Evolutionary conservation across 92 coral and sea anemone genomes (phyloP).

Genomic region (Epizoanthus illoricatus): DNA sequence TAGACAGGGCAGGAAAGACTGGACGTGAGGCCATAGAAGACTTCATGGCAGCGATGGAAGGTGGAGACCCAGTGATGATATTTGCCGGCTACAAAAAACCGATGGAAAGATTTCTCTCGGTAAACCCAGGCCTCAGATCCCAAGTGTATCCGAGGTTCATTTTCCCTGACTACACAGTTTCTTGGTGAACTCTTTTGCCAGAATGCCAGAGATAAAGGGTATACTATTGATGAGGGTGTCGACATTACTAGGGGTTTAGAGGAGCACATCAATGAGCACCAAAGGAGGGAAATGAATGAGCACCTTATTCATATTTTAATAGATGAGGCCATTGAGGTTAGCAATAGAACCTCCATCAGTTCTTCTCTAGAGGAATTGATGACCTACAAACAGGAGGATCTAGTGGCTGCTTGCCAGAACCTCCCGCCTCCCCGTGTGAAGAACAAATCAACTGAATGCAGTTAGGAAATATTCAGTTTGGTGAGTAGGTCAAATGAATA

Average conservation of each 20-base stretch:
- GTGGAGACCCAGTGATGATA: constrained; percentile 12
- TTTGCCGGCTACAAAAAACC: not conserved
- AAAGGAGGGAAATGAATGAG: constrained; percentile 12
- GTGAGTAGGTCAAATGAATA: too few relatives aligned
- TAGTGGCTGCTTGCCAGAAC: not conserved
- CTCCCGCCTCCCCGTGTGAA: not conserved
- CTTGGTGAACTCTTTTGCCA: not conserved
- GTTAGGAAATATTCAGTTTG: too few relatives aligned
- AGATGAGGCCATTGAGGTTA: not conserved
- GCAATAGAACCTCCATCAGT: constrained; percentile 1
- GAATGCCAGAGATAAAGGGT: not conserved
- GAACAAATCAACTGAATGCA: not conserved
- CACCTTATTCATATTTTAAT: not conserved
- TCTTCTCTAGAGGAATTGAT: not conserved
- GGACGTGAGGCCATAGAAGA: constrained; percentile 19
- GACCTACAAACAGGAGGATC: not conserved
- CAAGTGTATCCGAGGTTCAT: not conserved
- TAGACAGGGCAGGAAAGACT: constrained; percentile 5
- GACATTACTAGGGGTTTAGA: not conserved
- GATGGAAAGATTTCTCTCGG: not conserved
- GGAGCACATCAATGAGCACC: not conserved
- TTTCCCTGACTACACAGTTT: not conserved
- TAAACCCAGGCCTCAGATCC: constrained; percentile 4
- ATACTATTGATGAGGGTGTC: not conserved
- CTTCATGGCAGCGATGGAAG: not conserved